Conservation (phyloP, 2,888 invertebrate species). For the Euzetes globulus region DNA sequence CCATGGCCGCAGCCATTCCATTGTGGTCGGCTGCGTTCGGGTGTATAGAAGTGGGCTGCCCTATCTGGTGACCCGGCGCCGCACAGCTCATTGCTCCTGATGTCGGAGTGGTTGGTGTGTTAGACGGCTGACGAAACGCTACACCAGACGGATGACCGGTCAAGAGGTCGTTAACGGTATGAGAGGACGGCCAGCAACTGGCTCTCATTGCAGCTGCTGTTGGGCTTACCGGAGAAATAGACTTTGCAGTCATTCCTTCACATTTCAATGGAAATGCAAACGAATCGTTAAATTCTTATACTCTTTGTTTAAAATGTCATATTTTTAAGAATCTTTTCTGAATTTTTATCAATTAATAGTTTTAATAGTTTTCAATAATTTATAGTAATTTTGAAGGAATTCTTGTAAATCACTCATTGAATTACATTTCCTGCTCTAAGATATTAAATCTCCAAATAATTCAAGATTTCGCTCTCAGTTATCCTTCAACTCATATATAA, state of each 20-base stretch:
- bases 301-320: background rate
- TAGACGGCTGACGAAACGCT: background rate
- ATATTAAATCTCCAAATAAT: no score
- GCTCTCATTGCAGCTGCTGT: conserved; percentile 37
- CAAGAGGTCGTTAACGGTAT: conserved; percentile 48
- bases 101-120: background rate
- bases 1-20: conserved; percentile 25
- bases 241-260: conserved; percentile 23
- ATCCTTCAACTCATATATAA: no score
- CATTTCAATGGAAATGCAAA: background rate
- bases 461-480: no score
- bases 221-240: conserved; percentile 30
- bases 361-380: no score
- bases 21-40: conserved; percentile 13
- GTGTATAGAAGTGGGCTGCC: background rate
- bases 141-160: conserved; percentile 35
- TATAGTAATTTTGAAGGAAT: no score
- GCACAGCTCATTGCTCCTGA: background rate
- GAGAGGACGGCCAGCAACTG: conserved; percentile 47
- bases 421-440: no score
- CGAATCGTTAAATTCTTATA: background rate
- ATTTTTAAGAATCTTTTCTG: background rate
- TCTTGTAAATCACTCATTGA: no score
- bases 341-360: background rate
- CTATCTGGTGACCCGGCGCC: conserved; percentile 6